Conservation (phyloP, 2,113 vertebrate genomes). For the Pristiophorus japonicus region DNA sequence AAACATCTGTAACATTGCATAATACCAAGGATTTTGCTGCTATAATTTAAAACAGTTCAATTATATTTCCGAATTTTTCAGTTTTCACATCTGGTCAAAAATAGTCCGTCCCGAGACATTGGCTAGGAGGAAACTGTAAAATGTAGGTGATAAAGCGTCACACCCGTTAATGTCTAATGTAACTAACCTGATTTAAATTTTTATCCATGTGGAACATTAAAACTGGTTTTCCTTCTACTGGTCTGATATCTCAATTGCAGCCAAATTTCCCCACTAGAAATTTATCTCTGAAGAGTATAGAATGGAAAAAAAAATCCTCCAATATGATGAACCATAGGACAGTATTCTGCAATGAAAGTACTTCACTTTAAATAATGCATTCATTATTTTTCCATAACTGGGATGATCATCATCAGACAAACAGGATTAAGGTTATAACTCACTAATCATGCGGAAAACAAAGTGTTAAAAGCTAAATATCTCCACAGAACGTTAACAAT, state of each 20-base stretch:
- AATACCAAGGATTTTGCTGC: neutral
- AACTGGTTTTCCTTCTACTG: neutral
- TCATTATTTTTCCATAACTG: neutral
- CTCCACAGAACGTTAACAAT: neutral
- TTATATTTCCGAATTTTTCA: neutral
- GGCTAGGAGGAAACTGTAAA: too few species aligned
- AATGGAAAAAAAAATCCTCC: neutral
- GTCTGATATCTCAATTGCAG: neutral
- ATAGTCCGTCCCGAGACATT: neutral
- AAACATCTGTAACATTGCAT: neutral
- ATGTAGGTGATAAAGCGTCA: neutral
- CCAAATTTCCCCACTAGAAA: neutral
- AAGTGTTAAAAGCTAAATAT: neutral
- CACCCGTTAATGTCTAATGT: neutral
- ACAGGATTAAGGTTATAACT: neutral
- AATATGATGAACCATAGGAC: neutral
- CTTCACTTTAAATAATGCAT: neutral
- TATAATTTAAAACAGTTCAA: neutral
- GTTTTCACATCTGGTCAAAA: neutral
- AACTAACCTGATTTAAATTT: neutral
- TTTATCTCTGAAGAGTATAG: neutral
- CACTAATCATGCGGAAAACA: neutral
- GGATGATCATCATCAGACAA: neutral
- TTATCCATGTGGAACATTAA: neutral
- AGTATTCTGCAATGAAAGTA: neutral